These are phyloP conservation scores for Azorinus chamasolen DNA, from an alignment of 2,888 invertebrate genomes.

Conservation along the genomic window DNA sequence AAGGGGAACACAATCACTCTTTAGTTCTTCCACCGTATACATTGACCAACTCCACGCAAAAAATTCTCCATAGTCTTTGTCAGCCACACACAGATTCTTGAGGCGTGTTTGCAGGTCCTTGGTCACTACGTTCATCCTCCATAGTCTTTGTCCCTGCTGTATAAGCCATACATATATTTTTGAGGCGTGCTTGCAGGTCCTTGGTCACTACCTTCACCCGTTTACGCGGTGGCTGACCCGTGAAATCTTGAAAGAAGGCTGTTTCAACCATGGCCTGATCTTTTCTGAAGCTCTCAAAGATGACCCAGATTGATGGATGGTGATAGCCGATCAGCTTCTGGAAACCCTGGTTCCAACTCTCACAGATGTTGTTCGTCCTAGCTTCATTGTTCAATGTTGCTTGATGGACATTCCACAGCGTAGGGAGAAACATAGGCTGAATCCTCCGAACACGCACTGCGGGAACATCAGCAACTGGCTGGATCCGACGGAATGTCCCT, in stretches of 20 bases:
- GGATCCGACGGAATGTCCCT: conserved; percentile 12
- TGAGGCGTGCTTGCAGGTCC: neutral
- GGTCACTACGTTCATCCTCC: conserved; percentile 1
- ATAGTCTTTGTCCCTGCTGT: neutral
- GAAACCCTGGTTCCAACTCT: conserved; percentile 16
- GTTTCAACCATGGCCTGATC: conserved; percentile 1
- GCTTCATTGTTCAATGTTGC: conserved; percentile 6
- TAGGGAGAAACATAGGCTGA: conserved; percentile 3
- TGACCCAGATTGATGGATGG: conserved; percentile 18
- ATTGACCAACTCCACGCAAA: too few species aligned
- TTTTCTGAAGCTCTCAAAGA: conserved; percentile 3
- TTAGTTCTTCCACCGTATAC: too few species aligned
- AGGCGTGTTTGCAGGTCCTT: neutral
- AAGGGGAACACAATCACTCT: too few species aligned
- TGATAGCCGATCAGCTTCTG: neutral
- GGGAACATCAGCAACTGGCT: neutral
- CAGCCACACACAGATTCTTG: neutral
- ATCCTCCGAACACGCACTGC: neutral
- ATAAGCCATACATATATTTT: neutral
- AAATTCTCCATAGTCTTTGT: conserved; percentile 3
- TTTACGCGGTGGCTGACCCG: conserved; percentile 2
- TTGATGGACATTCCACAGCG: conserved; percentile 11
- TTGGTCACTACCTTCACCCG: conserved; percentile 1
- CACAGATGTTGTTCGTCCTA: conserved; percentile 21
- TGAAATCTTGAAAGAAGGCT: neutral